These are phyloP conservation scores for Zaprionus taronus DNA, from an alignment of 1,140 invertebrate species.

Conservation along the genomic window DNA sequence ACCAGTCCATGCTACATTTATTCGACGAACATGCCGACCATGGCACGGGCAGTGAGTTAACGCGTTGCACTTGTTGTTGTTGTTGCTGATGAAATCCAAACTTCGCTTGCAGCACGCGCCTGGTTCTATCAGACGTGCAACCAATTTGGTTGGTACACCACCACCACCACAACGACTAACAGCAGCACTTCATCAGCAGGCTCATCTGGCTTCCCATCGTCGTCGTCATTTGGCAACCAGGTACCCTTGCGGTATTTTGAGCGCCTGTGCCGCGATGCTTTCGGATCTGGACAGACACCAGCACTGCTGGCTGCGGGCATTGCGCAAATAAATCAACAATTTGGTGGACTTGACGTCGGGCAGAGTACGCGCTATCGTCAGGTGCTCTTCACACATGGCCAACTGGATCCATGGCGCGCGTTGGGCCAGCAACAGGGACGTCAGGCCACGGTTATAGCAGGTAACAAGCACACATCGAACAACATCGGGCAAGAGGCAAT, in stretches of 20 bases:
- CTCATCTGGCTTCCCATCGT: neutral
- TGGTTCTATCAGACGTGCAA: constrained; percentile 91
- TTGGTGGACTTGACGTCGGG: constrained; percentile 86
- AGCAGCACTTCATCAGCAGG: constrained; percentile 73
- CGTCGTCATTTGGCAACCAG: constrained; percentile 87
- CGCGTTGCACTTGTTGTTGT: neutral
- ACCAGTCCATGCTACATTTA: constrained; percentile 60
- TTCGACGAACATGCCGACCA: constrained; percentile 50
- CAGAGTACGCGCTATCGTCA: constrained; percentile 68
- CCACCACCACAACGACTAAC: constrained; percentile 59
- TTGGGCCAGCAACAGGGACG: constrained; percentile 57
- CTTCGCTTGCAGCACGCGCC: constrained; percentile 83
- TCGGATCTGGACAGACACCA: constrained; percentile 82
- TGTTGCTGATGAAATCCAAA: constrained; percentile 18
- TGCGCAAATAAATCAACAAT: constrained; percentile 86
- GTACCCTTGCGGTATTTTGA: constrained; percentile 86
- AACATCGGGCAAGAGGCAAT: constrained; percentile 14
- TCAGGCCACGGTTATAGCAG: constrained; percentile 69
- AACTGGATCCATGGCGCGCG: constrained; percentile 87
- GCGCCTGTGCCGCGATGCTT: constrained; percentile 88
- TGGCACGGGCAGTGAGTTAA: constrained; percentile 55
- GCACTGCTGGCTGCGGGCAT: constrained; percentile 85
- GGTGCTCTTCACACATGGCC: constrained; percentile 88
- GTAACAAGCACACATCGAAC: constrained; percentile 24
- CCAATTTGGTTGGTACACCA: constrained; percentile 89